Base-by-base conservation (phyloP, 2,113 vertebrate genomes). In the Nothocercus julius region DNA sequence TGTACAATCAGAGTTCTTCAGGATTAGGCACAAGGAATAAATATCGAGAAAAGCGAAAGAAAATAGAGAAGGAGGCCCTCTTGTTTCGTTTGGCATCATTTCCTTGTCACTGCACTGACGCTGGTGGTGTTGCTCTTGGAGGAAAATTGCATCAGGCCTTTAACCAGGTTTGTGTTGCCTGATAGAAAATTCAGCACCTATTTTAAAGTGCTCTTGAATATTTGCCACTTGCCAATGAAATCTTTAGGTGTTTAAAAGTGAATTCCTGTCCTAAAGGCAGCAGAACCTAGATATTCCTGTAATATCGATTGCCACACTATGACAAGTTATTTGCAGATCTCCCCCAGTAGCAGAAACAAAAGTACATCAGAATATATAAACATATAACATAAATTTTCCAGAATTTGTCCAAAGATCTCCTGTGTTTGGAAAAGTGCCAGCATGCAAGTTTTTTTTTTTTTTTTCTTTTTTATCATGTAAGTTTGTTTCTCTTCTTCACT, bases 1-100 rank as follows among this genome's bases (percentile, higher is more conserved):
- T 88, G 88, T 76, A 66, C 88, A 94, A 49, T 62, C 40, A 32
- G 19, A 73, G 36, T 70, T 82, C 34, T 85, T 53, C 90, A 90
- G 81, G 66, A 95, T 75, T 94, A 93, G 87, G 92, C 58, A 78
- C 69, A 84, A 89, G 36, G 49, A 58, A 47, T 82, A 77, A 54
- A 79, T 82, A 95, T 92, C 78, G 58, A 91, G 5, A 85, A 36
- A 67, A 95, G 94, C 45, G 44, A 36, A 27, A 64, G 25, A 38
- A 64, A 78, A 94, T 40, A 67, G 81, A 83, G 78, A 83, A 83
- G 85, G 81, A 49, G 86, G 38, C 51, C 51, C 47, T 89, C 88
- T 89, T 87, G 62, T 81, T 44, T n/a, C 69, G 59, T 93, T 25
- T 44, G n/a, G 24, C 58, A 25, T 83, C 34, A 94, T 51, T 82